Conservation (phyloP, 2,113 vertebrate genomes). For the Nettapus auritus region DNA sequence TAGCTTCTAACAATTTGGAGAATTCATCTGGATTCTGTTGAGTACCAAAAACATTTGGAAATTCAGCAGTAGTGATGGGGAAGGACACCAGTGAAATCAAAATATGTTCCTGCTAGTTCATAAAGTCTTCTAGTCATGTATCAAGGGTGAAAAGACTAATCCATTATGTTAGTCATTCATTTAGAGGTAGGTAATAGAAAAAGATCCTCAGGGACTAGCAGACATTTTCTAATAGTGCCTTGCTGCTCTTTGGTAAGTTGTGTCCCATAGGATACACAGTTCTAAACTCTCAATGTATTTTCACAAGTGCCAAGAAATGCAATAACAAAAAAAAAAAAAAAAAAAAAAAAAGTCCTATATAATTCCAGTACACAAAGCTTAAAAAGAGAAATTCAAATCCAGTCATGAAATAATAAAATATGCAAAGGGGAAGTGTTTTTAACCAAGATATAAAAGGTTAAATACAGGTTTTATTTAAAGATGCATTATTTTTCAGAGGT, state of each 20-base stretch:
- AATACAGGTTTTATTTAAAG: not conserved
- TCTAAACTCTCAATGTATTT: slow-evolving; percentile 14
- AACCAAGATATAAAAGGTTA: not conserved
- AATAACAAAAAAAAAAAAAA: slow-evolving; percentile 14
- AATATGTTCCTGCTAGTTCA: not conserved
- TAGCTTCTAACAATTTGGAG: not conserved
- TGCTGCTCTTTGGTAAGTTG: slow-evolving; percentile 22
- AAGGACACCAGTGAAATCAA: slow-evolving; percentile 23
- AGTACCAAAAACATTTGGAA: not conserved
- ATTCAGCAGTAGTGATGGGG: not conserved
- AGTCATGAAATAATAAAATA: not conserved
- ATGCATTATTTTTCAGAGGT: not conserved
- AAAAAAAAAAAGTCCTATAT: not conserved
- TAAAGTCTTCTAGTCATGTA: slow-evolving; percentile 17
- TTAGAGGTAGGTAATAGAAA: slow-evolving; percentile 41
- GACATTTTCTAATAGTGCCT: slow-evolving; percentile 31
- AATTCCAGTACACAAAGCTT: not conserved
- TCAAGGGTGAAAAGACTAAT: slow-evolving; percentile 48
- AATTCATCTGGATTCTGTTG: not conserved
- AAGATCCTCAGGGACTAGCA: slow-evolving; percentile 19
- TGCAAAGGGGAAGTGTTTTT: not conserved
- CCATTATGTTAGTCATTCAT: slow-evolving; percentile 42
- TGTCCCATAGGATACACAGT: not conserved
- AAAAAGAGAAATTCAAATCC: not conserved
- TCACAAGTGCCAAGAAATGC: not conserved